phyloP scores from a whole-genome alignment of 2,113 vertebrate genomes.

The Myrmecophaga tridactyla region DNA sequence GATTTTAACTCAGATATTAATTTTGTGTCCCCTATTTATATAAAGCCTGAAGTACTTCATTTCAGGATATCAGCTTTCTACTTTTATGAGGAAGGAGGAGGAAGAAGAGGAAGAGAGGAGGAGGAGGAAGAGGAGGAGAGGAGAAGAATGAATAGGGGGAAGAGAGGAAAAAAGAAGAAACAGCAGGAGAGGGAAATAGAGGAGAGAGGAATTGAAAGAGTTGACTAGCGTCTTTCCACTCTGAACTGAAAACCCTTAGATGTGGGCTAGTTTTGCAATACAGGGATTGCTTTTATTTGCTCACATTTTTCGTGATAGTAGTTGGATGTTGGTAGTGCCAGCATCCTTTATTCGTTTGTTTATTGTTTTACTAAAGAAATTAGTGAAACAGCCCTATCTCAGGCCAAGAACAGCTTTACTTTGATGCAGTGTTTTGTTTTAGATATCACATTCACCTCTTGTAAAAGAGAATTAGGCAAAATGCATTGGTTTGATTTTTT shows the following conservation, averaged over 20 bases:
- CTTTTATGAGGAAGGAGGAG: slow-evolving; percentile 65
- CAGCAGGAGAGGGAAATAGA: not conserved
- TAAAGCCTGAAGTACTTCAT: not conserved
- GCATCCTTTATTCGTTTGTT: not conserved
- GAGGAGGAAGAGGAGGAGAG: not conserved
- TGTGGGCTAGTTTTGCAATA: not conserved
- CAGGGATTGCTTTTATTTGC: not conserved
- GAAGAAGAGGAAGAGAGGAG: too few species aligned
- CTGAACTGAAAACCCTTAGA: not conserved
- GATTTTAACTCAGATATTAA: not conserved
- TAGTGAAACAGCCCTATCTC: not conserved
- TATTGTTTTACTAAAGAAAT: not conserved
- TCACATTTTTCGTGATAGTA: not conserved
- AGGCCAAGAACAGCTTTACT: not conserved
- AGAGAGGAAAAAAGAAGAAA: too few species aligned
- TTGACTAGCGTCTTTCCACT: not conserved
- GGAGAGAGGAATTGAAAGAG: not conserved
- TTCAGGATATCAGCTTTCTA: not conserved
- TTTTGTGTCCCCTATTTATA: not conserved
- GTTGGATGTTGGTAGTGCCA: not conserved
- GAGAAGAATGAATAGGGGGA: too few species aligned
- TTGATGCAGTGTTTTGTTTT: not conserved
- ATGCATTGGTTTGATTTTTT: not conserved
- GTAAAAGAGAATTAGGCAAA: not conserved
- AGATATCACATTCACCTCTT: not conserved